Conservation (phyloP, 23 tunicate species). For the Styela clava region DNA sequence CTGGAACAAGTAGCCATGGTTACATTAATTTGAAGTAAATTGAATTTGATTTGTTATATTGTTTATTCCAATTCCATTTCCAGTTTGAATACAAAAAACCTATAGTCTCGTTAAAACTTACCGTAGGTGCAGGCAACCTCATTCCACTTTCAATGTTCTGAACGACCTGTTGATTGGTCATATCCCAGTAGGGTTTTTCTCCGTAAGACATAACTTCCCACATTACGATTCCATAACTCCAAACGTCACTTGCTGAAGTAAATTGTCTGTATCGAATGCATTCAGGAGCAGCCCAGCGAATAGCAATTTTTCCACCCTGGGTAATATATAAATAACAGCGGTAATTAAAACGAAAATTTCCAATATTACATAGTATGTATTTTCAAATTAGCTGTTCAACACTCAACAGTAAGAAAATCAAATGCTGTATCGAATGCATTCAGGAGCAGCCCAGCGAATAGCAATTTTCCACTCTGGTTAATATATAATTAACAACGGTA, state of each 20-base stretch:
- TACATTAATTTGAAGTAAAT: no score
- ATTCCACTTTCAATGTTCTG: constrained; percentile 50
- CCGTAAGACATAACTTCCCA: constrained; percentile 94
- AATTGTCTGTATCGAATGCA: constrained; percentile 57
- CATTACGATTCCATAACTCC: constrained; percentile 77
- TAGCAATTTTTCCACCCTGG: constrained; percentile 89
- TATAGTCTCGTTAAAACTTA: no score
- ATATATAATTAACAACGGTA: neutral
- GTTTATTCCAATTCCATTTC: no score
- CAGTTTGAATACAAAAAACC: no score
- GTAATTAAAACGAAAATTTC: no score
- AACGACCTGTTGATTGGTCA: constrained; percentile 63
- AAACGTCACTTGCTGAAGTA: constrained; percentile 83
- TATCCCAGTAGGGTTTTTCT: constrained; percentile 86
- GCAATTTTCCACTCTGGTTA: constrained; percentile 82
- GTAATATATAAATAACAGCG: neutral
- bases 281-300: constrained; percentile 94
- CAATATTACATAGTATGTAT: no score
- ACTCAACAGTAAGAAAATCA: no score
- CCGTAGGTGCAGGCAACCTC: constrained; percentile 59
- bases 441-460: constrained; percentile 92
- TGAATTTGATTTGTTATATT: no score
- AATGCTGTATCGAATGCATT: constrained; percentile 61
- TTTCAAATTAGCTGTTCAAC: no score
- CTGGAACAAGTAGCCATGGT: no score